These are phyloP conservation scores for Ditylenchus weischeri DNA, from an alignment of 2,888 invertebrate genomes.

Conservation along the genomic window DNA sequence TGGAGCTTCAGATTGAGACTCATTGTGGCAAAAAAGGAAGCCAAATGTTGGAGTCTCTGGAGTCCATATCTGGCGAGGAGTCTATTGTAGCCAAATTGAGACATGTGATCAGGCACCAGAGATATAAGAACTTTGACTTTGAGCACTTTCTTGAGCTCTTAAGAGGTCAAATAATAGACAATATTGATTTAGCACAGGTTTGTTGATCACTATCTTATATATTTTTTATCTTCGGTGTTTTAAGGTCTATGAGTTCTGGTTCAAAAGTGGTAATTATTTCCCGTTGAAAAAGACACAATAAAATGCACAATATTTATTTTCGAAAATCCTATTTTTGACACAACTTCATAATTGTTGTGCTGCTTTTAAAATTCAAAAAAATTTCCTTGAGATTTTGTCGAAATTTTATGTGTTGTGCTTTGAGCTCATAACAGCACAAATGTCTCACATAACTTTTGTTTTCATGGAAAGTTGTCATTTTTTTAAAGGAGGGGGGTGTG, in stretches of 20 bases:
- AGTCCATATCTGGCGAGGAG: constrained; percentile 45
- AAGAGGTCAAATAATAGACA: constrained; percentile 29
- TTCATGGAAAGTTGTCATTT: too few species aligned
- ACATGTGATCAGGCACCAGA: constrained; percentile 28
- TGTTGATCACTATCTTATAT: neutral
- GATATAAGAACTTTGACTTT: constrained; percentile 31
- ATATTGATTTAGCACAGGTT: constrained; percentile 35
- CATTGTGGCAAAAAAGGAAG: constrained; percentile 55
- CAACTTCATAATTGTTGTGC: too few species aligned
- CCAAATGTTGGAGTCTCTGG: constrained; percentile 46
- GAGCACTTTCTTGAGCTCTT: constrained; percentile 31
- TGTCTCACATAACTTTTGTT: too few species aligned
- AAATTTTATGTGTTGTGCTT: too few species aligned
- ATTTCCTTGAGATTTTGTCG: too few species aligned
- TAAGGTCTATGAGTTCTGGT: constrained; percentile 42
- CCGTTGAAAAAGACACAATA: too few species aligned
- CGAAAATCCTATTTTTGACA: too few species aligned
- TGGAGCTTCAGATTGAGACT: constrained; percentile 38
- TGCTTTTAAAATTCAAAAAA: too few species aligned
- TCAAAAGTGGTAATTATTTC: constrained; percentile 22
- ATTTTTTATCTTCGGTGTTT: neutral
- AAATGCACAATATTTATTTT: too few species aligned
- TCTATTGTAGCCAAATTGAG: constrained; percentile 37
- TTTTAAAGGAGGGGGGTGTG: too few species aligned
- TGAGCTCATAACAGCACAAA: too few species aligned